phyloP scores from a whole-genome alignment of 2,113 vertebrate species.

The Physeter macrocephalus region DNA sequence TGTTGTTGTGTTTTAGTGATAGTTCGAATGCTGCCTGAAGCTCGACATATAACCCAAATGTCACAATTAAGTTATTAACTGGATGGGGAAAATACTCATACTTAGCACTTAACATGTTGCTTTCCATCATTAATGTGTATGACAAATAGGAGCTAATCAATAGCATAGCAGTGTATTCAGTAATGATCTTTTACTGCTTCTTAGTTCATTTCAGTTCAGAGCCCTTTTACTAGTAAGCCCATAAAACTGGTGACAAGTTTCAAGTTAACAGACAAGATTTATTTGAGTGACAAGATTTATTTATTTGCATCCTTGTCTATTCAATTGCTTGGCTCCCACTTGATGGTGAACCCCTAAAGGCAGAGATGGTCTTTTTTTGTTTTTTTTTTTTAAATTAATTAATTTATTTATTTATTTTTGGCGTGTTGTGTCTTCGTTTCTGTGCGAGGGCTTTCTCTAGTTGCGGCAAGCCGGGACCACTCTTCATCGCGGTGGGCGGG shows the following conservation, averaged over 20 bases:
- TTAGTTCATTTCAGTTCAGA: constrained; percentile 58
- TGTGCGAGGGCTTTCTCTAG: too few species aligned
- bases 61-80: constrained; percentile 73
- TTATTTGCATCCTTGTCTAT: neutral
- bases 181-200: constrained; percentile 49
- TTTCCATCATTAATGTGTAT: constrained; percentile 49
- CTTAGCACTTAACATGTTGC: constrained; percentile 54
- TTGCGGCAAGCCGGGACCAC: too few species aligned
- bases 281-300: neutral
- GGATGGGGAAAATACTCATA: constrained; percentile 42
- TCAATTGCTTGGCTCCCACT: neutral
- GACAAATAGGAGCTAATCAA: constrained; percentile 64
- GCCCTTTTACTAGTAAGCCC: constrained; percentile 53
- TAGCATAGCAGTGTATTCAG: constrained; percentile 18
- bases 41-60: constrained; percentile 60
- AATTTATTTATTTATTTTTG: too few species aligned
- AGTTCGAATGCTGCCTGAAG: constrained; percentile 49
- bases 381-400: too few species aligned
- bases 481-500: too few species aligned
- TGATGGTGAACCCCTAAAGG: neutral
- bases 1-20: constrained; percentile 35
- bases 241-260: constrained; percentile 55
- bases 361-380: neutral
- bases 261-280: constrained; percentile 62
- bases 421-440: too few species aligned